phyloP scores from a whole-genome alignment of 2,888 invertebrate genomes.

The Clistopyga incitator region DNA sequence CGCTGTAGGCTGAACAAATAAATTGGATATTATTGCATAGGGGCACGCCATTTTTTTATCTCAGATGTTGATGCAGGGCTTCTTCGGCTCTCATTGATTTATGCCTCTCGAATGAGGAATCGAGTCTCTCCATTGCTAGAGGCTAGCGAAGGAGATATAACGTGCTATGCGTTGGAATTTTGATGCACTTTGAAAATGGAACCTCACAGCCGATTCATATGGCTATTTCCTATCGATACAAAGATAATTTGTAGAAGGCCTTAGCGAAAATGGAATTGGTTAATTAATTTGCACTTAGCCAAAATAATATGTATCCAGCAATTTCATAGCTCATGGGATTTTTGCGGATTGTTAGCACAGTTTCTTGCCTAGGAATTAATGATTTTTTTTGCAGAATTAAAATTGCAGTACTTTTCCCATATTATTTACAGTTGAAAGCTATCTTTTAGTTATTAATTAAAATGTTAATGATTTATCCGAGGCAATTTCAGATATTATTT shows the following conservation, averaged over 20 bases:
- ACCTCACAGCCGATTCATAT: neutral
- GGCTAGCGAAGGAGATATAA: neutral
- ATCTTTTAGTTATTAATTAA: neutral
- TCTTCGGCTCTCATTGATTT: slow-evolving; percentile 52
- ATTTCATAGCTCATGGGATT: neutral
- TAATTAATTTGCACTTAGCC: neutral
- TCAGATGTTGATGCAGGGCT: slow-evolving; percentile 33
- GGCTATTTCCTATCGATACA: neutral
- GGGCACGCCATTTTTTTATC: slow-evolving; percentile 48
- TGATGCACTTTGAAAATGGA: neutral
- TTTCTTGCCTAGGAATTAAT: neutral
- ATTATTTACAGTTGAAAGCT: neutral
- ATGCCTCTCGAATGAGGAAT: slow-evolving; percentile 4
- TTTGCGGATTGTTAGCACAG: neutral
- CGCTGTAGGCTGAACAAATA: neutral
- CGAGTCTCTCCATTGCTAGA: neutral
- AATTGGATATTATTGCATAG: slow-evolving; percentile 25
- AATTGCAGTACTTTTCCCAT: neutral
- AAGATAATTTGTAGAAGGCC: too few species aligned
- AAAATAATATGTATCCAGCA: neutral
- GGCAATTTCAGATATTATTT: neutral
- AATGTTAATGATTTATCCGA: neutral
- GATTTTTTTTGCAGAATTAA: neutral
- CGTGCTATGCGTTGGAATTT: neutral
- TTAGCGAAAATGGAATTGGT: neutral